Conservation (phyloP, 2,888 invertebrate genomes). For the Tenthredo mesomela region DNA sequence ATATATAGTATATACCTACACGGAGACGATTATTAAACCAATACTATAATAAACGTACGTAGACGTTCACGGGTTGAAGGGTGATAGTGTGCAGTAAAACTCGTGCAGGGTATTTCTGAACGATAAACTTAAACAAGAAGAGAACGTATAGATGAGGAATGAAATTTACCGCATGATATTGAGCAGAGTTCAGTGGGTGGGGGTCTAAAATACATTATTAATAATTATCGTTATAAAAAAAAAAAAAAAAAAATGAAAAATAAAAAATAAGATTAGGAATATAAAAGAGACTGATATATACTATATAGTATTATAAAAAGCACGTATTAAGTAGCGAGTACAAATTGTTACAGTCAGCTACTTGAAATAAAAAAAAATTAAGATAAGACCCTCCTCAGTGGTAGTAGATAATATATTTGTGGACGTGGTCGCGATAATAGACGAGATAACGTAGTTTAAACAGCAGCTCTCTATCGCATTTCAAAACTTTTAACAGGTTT, state of each 20-base stretch:
- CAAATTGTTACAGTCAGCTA: background rate
- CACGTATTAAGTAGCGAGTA: background rate
- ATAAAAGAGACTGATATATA: background rate
- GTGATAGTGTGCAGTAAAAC: background rate
- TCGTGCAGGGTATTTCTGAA: background rate
- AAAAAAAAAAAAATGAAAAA: background rate
- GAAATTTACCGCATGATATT: background rate
- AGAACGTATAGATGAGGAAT: background rate
- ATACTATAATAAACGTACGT: background rate
- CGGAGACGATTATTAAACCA: background rate
- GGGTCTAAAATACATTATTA: background rate
- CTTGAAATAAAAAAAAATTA: background rate
- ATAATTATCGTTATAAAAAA: background rate
- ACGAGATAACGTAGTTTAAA: background rate
- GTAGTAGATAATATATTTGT: background rate
- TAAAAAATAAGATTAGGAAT: background rate
- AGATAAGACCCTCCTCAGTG: background rate
- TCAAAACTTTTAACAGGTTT: background rate
- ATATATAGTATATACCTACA: background rate
- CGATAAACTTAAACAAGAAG: background rate
- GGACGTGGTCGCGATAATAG: background rate
- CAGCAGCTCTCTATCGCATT: background rate
- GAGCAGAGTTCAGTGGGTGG: slow-evolving; percentile 3
- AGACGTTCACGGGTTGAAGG: background rate
- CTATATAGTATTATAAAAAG: background rate